Percentiles rank a stretch among this genome's conserved stretches.
phyloP scores from a whole-genome alignment of 2,888 invertebrate genomes.

The Marasmarcha lunaedactyla region DNA sequence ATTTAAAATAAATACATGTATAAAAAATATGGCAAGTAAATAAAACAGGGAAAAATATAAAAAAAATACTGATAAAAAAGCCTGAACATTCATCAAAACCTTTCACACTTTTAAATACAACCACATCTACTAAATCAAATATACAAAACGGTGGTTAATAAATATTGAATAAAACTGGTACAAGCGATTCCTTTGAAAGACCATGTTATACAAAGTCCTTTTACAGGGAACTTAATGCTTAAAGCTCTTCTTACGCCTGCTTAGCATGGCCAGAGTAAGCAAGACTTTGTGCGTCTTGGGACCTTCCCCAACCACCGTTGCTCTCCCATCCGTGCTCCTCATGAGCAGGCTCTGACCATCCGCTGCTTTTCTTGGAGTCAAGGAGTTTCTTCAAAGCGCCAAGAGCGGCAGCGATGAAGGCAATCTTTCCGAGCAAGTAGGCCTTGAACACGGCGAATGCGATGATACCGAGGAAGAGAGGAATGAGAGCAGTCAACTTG shows the following conservation, averaged over 20 bases:
- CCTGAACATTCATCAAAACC: slow-evolving; percentile 6
- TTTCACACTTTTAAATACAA: background rate
- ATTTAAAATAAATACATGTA: no score
- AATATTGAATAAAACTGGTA: no score
- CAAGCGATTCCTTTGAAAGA: no score
- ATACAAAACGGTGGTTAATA: background rate
- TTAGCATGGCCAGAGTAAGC: slow-evolving; percentile 76
- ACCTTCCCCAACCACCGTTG: slow-evolving; percentile 74
- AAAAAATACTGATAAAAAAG: slow-evolving; percentile 2
- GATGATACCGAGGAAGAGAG: slow-evolving; percentile 79
- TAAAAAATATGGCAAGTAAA: no score
- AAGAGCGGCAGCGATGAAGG: slow-evolving; percentile 80
- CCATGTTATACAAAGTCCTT: no score
- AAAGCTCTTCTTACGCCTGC: slow-evolving; percentile 39
- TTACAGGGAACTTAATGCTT: no score
- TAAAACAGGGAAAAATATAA: no score
- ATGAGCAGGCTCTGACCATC: slow-evolving; percentile 77
- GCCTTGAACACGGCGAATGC: slow-evolving; percentile 88
- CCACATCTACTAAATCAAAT: background rate
- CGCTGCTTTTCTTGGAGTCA: slow-evolving; percentile 79
- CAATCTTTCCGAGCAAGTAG: slow-evolving; percentile 84
- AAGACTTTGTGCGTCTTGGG: slow-evolving; percentile 74
- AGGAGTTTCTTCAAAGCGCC: slow-evolving; percentile 77
- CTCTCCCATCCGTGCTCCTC: slow-evolving; percentile 65
- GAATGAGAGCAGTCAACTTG: slow-evolving; percentile 81